A percentile compares a stretch with the other conserved stretches of the same genome.
phyloP scores from a whole-genome alignment of 2,888 invertebrate genomes.

The Mallateleia sp. region DNA sequence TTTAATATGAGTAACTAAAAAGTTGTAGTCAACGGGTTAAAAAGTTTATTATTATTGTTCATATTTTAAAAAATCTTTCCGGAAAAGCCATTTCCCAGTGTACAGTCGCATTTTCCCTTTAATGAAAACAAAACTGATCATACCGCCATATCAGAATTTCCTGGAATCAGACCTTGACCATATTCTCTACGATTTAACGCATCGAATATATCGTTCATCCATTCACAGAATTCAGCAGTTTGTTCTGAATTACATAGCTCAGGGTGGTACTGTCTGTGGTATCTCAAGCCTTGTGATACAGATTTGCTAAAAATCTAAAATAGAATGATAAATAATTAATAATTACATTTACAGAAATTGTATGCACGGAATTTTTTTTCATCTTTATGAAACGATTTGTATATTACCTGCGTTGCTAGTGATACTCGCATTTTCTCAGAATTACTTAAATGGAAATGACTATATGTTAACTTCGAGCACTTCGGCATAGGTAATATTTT shows the following conservation, averaged over 20 bases:
- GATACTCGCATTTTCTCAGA: constrained; percentile 13
- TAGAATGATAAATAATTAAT: neutral
- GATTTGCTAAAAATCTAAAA: constrained; percentile 72
- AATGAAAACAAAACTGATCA: too few species aligned
- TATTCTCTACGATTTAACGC: constrained; percentile 64
- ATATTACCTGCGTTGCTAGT: constrained; percentile 28
- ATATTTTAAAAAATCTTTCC: too few species aligned
- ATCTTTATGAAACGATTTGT: neutral
- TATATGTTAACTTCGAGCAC: constrained; percentile 70
- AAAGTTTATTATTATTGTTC: too few species aligned
- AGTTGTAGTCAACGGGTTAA: too few species aligned
- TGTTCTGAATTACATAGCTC: constrained; percentile 52
- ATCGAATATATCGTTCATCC: constrained; percentile 78
- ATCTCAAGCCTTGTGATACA: constrained; percentile 61
- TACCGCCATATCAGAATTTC: constrained; percentile 9
- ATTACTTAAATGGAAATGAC: constrained; percentile 21
- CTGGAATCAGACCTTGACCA: neutral
- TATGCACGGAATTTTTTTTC: too few species aligned
- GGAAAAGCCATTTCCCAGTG: too few species aligned
- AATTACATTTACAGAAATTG: neutral
- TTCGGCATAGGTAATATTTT: constrained; percentile 31
- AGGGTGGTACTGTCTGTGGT: constrained; percentile 44
- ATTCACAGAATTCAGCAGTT: constrained; percentile 72
- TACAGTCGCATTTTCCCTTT: too few species aligned
- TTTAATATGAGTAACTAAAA: too few species aligned